Evolutionary conservation across 1,140 invertebrate genomes (phyloP), one percentile per base, ranked within the genome.

Genomic region (Aporrectodea caliginosa): DNA sequence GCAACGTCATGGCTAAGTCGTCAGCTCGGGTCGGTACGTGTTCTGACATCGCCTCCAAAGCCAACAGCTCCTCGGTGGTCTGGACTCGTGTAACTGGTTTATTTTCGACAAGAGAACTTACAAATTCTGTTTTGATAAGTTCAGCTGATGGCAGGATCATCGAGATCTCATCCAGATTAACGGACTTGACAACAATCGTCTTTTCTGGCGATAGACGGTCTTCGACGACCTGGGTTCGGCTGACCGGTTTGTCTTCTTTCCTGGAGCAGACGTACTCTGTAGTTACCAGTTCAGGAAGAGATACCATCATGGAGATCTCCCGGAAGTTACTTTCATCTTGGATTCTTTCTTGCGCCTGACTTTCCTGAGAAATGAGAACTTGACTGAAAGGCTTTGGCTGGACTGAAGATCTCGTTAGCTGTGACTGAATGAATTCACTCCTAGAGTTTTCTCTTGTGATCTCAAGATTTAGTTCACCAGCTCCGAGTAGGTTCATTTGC

Each of bases 61-160:
- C 6, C 33, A 76, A 58, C 75, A 58, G 34, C 43, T 76, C 43
- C 43, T 58, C 43, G 6, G 22, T 12, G 6, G 75, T 76, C 33
- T 22, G 14, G 1, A 58, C 35, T 76, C 75, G 33, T 2, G 75
- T 76, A n/a, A 58, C 43, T 58, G 35, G 75, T 30, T 35, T 35
- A 1, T 43, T 43, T 6, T 43, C 35, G 29, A 30, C 34, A 2
- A 16, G 14, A 16, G 75, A 32, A 12, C 29, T 16, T 16, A 31
- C 75, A 68, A 35, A 27, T 68, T 76, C 32, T 16, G 43, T 68
- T 43, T 32, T 35, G 16, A 76, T 35, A 58, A 76, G 14, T 14
- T 76, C 75, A 35, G 75, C 32, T 22, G 43, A 76, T 22, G 75
- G 35, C 35, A 76, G 43, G 29, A 76, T 30, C 75, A 76, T 76